Evolutionary conservation across 2,113 vertebrate genomes (phyloP), one percentile per base, ranked within the genome.

Genomic region (Okapia johnstoni): DNA sequence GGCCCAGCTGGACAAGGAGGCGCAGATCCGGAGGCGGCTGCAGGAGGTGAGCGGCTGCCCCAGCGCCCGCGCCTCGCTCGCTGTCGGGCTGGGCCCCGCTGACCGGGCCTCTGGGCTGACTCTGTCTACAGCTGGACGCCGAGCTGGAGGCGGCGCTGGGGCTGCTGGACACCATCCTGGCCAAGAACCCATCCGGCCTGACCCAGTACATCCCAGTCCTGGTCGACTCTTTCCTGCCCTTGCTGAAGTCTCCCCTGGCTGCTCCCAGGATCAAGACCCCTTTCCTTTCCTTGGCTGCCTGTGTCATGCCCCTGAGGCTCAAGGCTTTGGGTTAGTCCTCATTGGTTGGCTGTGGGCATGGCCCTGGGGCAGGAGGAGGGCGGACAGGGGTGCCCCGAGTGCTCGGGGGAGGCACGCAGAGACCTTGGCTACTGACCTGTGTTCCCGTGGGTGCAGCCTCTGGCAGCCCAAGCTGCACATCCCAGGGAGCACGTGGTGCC

Each of bases 201-300:
- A 99, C 99, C 92, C 99, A 99, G 97, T 99, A 99, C 97, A 99
- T 99, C 87, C 99, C 99, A 0, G 95, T 98, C 54, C 98, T 99
- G 66, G 97, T 99, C 3, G 98, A 99, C 61, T 99, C 98, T 93
- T 99, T 99, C 40, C 98, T 99, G 88, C 99, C 99, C 4, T 98
- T 99, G 94, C 97, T 99, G 40, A 99, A 98, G 21, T 99, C 99
- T 11, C 99, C 99, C 9, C 97, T 99, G 97, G 99, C 99, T 28
- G 99, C 99, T 97, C 99, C 99, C 13, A 99, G 99, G 79, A 95
- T 99, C 97, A 99, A 99, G 96, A 98, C 97, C 55, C 98, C 99
- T 88, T 99, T 99, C 97, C 98, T 99, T 97, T 99, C 99, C 92
- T 99, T 99, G 25, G 99, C 99, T 84, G 98, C 98, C 16, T 99